Base-by-base conservation (phyloP, 2,888 invertebrate genomes). In the Zelleria hepariella region DNA sequence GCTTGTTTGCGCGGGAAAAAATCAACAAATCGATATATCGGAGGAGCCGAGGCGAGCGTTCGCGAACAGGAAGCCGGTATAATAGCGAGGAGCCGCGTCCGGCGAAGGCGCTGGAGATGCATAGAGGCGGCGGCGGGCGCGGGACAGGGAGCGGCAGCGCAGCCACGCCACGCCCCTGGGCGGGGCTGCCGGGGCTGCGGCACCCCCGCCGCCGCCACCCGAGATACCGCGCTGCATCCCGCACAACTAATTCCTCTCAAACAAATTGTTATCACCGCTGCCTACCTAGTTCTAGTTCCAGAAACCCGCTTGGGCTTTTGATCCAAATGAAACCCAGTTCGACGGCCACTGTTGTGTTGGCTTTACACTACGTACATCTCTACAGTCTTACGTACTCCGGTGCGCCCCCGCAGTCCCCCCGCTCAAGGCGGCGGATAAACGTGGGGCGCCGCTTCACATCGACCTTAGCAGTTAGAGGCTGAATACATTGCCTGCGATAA, bases 11-110 rank as follows among this genome's bases (percentile, higher is more conserved):
- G 77, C 77, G 80, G 75, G 75, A 80, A 86, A 83, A 86, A 86
- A 87, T 82, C 86, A 87, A 88, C 86, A 86, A 81, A 86, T 86
- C 85, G 76, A 85, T 85, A 78, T 78, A 80, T 84, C 75, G 77
- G 70, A 69, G 80, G 77, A 78, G 72, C 72, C 24, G 62, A 82
- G 74, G 80, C 87, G 83, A 78, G 86, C 82, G 86, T 80, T 77
- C 81, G 78, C 77, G 82, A 82, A 86, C 86, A 86, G 87, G 87
- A 88, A 87, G 75, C 86, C 76, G 77, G 80, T 79, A 87, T 88
- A 88, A 88, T 86, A 85, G 86, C 80, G 82, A 83, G 74, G 72
- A 67, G 74, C 70, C 72, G 72, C 73, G 74, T 75, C 75, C 74
- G 77, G 74, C 27, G 53, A 24, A n/a, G 58, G 72, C 68, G 68